Evolutionary conservation across 1,140 invertebrate genomes (phyloP).

Genomic region (Drosophila rufa): DNA sequence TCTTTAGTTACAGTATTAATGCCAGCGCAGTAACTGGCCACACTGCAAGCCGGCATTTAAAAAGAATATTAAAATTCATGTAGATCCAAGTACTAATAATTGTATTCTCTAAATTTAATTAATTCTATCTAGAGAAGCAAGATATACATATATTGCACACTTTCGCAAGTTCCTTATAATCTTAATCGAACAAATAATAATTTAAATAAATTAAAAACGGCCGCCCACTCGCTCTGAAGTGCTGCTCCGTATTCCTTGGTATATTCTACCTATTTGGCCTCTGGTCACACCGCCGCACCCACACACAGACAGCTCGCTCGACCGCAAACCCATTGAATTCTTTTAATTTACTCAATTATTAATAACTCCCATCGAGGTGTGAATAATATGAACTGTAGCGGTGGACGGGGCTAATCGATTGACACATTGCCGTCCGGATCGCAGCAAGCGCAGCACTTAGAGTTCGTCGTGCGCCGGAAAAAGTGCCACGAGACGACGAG

Average conservation of each 20-base stretch:
- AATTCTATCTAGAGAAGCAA: too few species aligned
- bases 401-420: conserved; percentile 37
- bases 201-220: background rate
- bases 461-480: background rate
- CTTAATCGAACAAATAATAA: background rate
- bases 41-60: too few species aligned
- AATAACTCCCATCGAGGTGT: conserved; percentile 16
- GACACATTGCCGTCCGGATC: conserved; percentile 11
- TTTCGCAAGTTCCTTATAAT: background rate
- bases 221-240: background rate
- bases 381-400: conserved; percentile 20
- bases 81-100: too few species aligned
- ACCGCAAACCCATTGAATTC: conserved; percentile 5
- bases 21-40: too few species aligned
- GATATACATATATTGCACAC: too few species aligned
- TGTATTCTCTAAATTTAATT: too few species aligned
- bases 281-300: conserved; percentile 3
- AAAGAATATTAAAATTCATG: too few species aligned
- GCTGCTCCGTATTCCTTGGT: background rate
- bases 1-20: too few species aligned
- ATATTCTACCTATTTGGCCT: background rate
- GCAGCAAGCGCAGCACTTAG: conserved; percentile 6
- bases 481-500: conserved; percentile 40
- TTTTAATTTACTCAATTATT: conserved; percentile 3
- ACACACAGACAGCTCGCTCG: background rate